phyloP scores from a whole-genome alignment of 1,140 invertebrate species.

The Pissodes strobi region DNA sequence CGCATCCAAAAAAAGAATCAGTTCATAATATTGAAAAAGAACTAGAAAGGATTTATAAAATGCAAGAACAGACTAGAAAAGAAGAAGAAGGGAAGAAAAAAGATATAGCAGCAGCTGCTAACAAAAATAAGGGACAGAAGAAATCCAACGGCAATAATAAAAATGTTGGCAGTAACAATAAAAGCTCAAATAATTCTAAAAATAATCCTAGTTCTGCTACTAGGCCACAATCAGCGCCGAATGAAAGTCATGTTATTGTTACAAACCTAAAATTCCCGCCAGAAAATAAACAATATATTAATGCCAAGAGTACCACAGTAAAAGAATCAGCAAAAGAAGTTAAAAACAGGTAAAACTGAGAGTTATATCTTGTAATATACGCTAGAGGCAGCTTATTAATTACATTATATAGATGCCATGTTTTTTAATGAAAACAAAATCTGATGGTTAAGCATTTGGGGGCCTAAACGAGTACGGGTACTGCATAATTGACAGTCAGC shows the following conservation, averaged over 20 bases:
- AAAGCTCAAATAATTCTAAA: not conserved
- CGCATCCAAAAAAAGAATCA: not conserved
- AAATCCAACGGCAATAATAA: not conserved
- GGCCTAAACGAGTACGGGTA: too few species aligned
- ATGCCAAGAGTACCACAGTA: not conserved
- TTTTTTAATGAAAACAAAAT: too few species aligned
- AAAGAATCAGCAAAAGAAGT: not conserved
- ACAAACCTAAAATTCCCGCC: slow-evolving; percentile 13
- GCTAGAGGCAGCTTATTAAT: too few species aligned
- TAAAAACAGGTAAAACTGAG: not conserved
- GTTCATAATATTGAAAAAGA: not conserved
- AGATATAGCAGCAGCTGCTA: not conserved
- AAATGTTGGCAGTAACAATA: not conserved
- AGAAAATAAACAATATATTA: not conserved
- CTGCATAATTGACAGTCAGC: too few species aligned
- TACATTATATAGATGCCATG: too few species aligned
- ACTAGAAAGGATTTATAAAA: slow-evolving; percentile 14
- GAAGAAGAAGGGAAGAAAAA: not conserved
- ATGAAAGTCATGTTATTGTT: not conserved
- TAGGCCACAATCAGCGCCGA: not conserved
- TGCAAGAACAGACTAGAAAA: slow-evolving; percentile 1
- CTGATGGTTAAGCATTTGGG: too few species aligned
- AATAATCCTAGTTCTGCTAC: not conserved
- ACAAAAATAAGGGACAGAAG: too few species aligned
- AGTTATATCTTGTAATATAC: too few species aligned